Conservation (phyloP, 2,113 vertebrate genomes). For the Riparia riparia region DNA sequence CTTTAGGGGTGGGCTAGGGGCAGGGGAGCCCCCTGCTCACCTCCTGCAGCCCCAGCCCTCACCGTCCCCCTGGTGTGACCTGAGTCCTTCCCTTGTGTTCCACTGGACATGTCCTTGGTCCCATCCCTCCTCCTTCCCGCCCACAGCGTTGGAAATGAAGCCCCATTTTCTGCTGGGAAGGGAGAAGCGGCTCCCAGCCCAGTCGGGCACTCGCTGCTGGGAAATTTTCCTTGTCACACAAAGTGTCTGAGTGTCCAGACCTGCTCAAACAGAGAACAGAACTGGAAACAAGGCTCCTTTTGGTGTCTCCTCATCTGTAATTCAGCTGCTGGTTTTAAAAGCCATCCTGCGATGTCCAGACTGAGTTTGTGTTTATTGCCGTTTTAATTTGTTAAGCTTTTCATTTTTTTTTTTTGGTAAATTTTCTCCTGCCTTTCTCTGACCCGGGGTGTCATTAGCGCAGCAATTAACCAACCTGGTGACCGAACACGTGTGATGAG, state of each 20-base stretch:
- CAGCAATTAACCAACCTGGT: slow-evolving; percentile 65
- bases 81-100: neutral
- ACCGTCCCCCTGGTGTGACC: fast-evolving
- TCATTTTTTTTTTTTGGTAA: neutral
- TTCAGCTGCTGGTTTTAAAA: neutral
- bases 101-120: neutral
- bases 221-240: neutral
- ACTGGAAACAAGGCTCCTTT: neutral
- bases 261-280: neutral
- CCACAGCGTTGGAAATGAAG: neutral
- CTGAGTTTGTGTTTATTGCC: neutral
- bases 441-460: slow-evolving; percentile 57
- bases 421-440: slow-evolving; percentile 28
- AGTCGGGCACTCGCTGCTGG: neutral
- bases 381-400: neutral
- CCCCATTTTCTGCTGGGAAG: fast-evolving
- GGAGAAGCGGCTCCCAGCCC: neutral
- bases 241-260: neutral
- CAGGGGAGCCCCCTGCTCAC: neutral
- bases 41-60: neutral
- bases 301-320: neutral
- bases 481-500: slow-evolving; percentile 48
- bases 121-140: neutral
- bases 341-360: neutral
- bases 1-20: neutral